Percentiles rank a stretch among this genome's conserved stretches.
Conservation (phyloP, 2,113 vertebrate genomes). For the Heliornis fulica region DNA sequence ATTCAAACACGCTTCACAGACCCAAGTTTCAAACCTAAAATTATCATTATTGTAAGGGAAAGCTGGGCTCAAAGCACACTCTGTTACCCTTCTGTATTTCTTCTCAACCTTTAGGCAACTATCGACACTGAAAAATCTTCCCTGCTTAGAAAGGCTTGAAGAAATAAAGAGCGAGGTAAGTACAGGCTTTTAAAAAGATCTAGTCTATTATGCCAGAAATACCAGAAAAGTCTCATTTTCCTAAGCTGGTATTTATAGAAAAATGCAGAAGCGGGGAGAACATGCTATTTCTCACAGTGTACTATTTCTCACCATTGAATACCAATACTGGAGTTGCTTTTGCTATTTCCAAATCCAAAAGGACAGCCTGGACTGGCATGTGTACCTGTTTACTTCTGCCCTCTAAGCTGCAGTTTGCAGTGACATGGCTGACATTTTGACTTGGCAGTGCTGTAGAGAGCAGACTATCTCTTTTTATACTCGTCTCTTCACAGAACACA, state of each 20-base stretch:
- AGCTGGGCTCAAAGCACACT: neutral
- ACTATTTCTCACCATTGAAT: neutral
- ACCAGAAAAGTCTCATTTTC: neutral
- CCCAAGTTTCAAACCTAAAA: constrained; percentile 16
- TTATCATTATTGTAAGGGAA: neutral
- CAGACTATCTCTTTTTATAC: neutral
- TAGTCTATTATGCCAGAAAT: neutral
- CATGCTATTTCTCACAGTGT: neutral
- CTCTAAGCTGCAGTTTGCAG: neutral
- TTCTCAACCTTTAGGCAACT: neutral
- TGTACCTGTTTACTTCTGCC: neutral
- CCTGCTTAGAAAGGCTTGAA: neutral
- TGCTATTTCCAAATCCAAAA: neutral
- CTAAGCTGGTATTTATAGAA: neutral
- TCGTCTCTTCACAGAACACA: neutral
- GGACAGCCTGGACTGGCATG: neutral
- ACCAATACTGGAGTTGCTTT: neutral
- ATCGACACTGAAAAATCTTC: neutral
- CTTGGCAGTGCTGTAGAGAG: neutral
- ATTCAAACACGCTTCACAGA: constrained; percentile 31
- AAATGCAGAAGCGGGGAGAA: neutral
- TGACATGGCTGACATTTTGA: neutral
- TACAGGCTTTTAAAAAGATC: neutral
- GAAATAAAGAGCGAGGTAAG: neutral
- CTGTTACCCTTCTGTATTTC: neutral